Conservation (phyloP, 2,797 vertebrate genomes). For the Fratercula arctica region DNA sequence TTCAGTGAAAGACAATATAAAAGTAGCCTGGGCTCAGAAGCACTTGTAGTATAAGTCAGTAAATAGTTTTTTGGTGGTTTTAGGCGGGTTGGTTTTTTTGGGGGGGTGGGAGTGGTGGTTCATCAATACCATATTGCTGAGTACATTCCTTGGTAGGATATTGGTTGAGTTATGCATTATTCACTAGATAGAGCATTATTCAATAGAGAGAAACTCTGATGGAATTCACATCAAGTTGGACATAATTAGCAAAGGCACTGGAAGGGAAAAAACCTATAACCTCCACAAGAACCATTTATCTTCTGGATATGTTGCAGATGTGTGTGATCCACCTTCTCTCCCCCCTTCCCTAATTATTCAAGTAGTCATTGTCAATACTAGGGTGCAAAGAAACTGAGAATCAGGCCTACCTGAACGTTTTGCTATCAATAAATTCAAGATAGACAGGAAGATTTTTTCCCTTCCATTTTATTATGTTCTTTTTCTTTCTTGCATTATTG, state of each 20-base stretch:
- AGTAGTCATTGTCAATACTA: neutral
- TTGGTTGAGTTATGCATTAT: neutral
- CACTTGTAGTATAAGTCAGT: neutral
- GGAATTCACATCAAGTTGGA: neutral
- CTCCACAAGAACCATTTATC: neutral
- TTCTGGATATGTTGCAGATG: neutral
- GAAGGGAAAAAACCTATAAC: neutral
- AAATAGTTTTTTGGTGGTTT: neutral
- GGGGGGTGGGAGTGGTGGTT: neutral
- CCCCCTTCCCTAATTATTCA: neutral
- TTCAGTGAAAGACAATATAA: neutral
- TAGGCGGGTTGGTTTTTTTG: no score
- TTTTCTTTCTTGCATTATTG: neutral
- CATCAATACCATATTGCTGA: neutral
- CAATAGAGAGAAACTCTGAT: neutral
- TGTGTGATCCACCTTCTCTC: neutral
- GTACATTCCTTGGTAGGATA: neutral
- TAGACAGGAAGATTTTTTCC: neutral
- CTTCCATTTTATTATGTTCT: neutral
- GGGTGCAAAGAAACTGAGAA: neutral
- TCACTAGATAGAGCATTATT: neutral
- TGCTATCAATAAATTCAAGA: neutral
- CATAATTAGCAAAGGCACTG: neutral
- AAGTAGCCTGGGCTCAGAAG: neutral
- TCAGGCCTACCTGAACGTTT: neutral